A percentile compares a stretch with the other conserved stretches of the same genome.
phyloP scores from a whole-genome alignment of 2,797 vertebrate species.

The Phataginus tricuspis region DNA sequence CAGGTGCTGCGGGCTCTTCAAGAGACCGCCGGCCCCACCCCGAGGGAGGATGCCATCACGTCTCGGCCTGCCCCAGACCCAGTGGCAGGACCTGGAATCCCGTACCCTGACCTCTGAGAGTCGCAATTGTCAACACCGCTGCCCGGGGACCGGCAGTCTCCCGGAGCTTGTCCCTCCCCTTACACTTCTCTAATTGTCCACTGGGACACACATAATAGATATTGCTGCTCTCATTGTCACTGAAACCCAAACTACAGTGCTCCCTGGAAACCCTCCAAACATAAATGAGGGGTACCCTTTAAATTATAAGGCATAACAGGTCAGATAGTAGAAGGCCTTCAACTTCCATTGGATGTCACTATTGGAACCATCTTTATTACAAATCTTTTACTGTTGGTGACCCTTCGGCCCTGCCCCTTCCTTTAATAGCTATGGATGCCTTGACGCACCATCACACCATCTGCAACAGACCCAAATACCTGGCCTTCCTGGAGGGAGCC shows the following conservation, averaged over 20 bases:
- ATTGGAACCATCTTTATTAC: background rate
- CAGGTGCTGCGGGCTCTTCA: background rate
- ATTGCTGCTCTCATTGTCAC: background rate
- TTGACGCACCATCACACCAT: background rate
- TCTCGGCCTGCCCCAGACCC: background rate
- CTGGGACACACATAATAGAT: background rate
- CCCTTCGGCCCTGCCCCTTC: background rate
- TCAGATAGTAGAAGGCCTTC: background rate
- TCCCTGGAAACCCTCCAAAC: background rate
- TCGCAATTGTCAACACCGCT: background rate
- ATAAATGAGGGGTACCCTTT: background rate
- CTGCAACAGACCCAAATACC: background rate
- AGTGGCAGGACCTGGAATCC: background rate
- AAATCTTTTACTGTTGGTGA: background rate
- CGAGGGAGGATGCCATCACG: background rate
- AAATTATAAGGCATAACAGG: background rate
- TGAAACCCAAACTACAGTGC: background rate
- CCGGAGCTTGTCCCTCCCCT: background rate
- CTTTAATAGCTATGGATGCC: background rate
- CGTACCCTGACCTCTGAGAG: background rate
- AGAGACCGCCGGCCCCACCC: background rate
- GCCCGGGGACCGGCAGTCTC: background rate
- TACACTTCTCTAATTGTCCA: background rate
- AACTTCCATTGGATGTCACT: background rate
- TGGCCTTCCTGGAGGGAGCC: background rate